Evolutionary conservation across 1,140 invertebrate genomes (phyloP), one percentile per base, ranked within the genome.

Genomic region (Cataglyphis hispanica): DNA sequence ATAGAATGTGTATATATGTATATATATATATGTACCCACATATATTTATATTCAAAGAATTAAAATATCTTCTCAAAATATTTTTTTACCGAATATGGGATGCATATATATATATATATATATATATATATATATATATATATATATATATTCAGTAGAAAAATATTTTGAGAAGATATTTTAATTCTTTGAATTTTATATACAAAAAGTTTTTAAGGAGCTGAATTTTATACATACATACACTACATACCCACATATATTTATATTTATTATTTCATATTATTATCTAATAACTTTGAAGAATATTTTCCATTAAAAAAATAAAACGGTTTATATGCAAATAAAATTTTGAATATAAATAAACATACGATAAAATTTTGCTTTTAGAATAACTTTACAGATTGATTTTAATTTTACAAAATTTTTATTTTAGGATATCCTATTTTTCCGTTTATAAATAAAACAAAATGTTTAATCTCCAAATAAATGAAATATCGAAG

Each of bases 101-200:
- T n/a, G n/a, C n/a, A n/a, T n/a, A n/a, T n/a, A n/a, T n/a, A n/a
- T n/a, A n/a, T n/a, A n/a, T n/a, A n/a, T n/a, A n/a, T n/a, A n/a
- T n/a, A n/a, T n/a, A n/a, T n/a, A n/a, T n/a, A n/a, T n/a, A n/a
- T n/a, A n/a, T n/a, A n/a, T n/a, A n/a, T n/a, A n/a, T n/a, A n/a
- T n/a, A n/a, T n/a, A n/a, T n/a, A n/a, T 6, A 74, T 34, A 53
- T 76, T 2, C 5, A 16, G 0, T 13, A 27, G n/a, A 67, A 40
- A 56, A 80, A 69, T 34, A 80, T 69, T 80, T 77, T 53, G 40
- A 2, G 10, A 40, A 40, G 6, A n/a, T n/a, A n/a, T n/a, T n/a
- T n/a, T 6, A 10, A n/a, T 63, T 46, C 27, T 64, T 22, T 27
- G 10, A 31, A 63, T 43, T 53, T 31, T 53, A 3, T 8, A 10